Base-by-base conservation (phyloP, 2,888 invertebrate species). In the Leptothorax acervorum region DNA sequence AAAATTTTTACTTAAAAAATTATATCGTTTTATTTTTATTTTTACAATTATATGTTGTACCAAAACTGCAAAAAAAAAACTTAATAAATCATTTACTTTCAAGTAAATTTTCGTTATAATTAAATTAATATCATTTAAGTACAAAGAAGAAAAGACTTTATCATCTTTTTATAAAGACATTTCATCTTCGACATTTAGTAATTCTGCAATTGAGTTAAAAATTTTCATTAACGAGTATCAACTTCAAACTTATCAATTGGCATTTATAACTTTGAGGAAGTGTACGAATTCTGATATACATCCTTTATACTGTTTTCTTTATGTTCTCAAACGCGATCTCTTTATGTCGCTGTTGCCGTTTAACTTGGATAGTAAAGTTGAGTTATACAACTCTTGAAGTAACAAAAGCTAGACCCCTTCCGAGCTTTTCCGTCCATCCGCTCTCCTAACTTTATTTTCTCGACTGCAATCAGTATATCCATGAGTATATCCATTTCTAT, bases 371-470 rank as follows among this genome's bases (percentile, higher is more conserved):
- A 65, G 18, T 28, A 8, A 53, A 18, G 18, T 28, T 76, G 65
- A 76, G 53, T 76, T 76, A 66, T 65, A 66, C 12, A 66, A 76
- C 53, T 53, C 53, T 63, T 51, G 48, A 75, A 75, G 23, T 62
- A 65, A 65, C 65, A 76, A 76, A 76, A 53, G 39, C 66, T 48
- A 12, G 18, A 39, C 39, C 23, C 9, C 53, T 53, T 42, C 39
- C 12, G 11, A 45, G 18, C 39, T 76, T 76, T 76, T 53, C 63
- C 28, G 12, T 65, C 28, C 53, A 76, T 76, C 18, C 28, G 18
- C 53, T 65, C 23, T 53, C 12, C 28, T 53, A 76, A 53, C 76
- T 53, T 76, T 53, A 76, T 76, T 76, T 76, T 18, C 66, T 39
- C 60, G 28, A 76, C 48, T 51, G 42, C 45, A 65, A 62, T 75